phyloP scores from a whole-genome alignment of 2,113 vertebrate species.

The Cariama cristata region DNA sequence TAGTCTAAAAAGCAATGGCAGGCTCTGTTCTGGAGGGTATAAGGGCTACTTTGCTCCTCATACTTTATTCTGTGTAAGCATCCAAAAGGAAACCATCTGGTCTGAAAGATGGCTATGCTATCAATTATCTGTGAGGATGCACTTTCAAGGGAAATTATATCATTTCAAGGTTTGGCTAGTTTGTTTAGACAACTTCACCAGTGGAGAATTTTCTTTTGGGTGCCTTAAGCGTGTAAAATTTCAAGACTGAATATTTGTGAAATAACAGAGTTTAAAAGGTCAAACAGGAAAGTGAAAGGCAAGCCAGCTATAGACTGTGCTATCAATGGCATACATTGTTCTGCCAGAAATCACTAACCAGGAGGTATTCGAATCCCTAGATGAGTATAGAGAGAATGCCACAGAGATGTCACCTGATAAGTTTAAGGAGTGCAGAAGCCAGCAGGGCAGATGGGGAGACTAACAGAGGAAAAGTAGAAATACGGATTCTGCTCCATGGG shows the following conservation, averaged over 20 bases:
- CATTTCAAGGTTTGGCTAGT: slow-evolving; percentile 32
- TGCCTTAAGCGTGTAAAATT: slow-evolving; percentile 8
- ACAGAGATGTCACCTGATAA: background rate
- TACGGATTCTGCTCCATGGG: background rate
- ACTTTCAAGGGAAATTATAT: slow-evolving; percentile 41
- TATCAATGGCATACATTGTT: background rate
- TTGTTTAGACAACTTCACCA: slow-evolving; percentile 26
- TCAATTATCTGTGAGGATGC: slow-evolving; percentile 38
- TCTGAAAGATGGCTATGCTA: slow-evolving; percentile 49
- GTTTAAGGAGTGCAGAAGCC: background rate
- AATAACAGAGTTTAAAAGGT: background rate
- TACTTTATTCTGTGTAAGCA: slow-evolving; percentile 19
- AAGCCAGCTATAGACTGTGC: background rate
- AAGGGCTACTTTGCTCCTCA: slow-evolving; percentile 40
- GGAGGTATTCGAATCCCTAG: background rate
- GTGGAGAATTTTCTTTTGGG: slow-evolving; percentile 24
- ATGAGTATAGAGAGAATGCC: background rate
- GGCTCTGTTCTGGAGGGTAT: slow-evolving; percentile 3
- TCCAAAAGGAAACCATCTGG: slow-evolving; percentile 35
- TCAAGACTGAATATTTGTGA: slow-evolving; percentile 20
- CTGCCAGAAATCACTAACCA: background rate
- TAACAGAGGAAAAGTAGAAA: background rate
- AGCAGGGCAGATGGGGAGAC: background rate
- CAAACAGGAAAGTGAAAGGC: background rate
- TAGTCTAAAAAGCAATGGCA: slow-evolving; percentile 10